Evolutionary conservation across 1,140 invertebrate genomes (phyloP), one percentile per base, ranked within the genome.

Genomic region (Temnothorax longispinosus): DNA sequence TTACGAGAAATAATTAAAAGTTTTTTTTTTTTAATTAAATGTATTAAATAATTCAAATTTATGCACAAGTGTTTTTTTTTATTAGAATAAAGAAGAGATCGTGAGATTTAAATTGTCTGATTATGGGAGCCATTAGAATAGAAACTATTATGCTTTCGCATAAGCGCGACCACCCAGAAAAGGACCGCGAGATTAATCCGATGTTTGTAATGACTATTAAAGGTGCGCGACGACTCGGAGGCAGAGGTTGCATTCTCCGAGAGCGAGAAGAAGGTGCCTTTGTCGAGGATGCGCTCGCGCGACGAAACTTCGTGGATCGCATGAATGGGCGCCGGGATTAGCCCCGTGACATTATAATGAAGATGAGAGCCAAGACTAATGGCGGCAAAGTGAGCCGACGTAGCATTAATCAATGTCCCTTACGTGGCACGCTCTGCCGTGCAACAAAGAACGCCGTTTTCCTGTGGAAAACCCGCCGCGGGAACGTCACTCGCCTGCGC

Each of bases 341-440:
- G 90, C 72, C 54, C 69, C 81, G 76, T 91, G 88, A 87, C 85
- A 87, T 88, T 89, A 89, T 88, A 91, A 91, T 91, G 88, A 91
- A 91, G 91, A 91, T 84, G 90, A 91, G 88, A 90, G 86, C 52
- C 88, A 90, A 91, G 90, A 91, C 88, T 91, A 91, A 91, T 91
- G 90, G 88, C 90, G 84, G 82, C 80, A 72, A 86, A 78, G 88
- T 88, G 90, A 90, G 67, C 76, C 80, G 87, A 90, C 87, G 90
- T 81, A 80, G 64, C 90, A 91, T 91, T 91, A 91, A 91, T 91
- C 90, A 91, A 91, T 89, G 90, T 91, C 89, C 81, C 76, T 21
- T 78, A 84, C 87, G 58, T 75, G 50, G 88, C 71, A 65, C 69
- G 58, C 77, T 82, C 38, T 64, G 67, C n/a, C 78, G 38, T 58